Base-by-base conservation (phyloP, 2,113 vertebrate genomes). In the Uropsilus gracilis region DNA sequence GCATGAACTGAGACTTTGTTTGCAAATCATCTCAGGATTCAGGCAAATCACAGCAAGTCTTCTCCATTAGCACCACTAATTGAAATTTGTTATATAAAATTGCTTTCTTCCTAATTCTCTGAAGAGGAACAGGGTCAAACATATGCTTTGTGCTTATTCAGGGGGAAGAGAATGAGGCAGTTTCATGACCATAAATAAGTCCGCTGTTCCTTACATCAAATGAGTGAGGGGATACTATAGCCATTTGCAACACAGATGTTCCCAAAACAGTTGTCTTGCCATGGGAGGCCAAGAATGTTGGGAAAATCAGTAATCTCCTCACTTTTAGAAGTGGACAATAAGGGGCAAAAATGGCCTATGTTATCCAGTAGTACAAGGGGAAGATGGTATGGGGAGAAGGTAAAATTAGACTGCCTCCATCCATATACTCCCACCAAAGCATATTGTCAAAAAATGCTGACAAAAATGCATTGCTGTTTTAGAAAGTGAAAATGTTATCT, bases 1-100 rank as follows among this genome's bases (percentile, higher is more conserved):
- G 46, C 76, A 86, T n/a, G 86, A 95, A 96, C 86, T 90, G 72
- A 95, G 59, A 91, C 86, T 92, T 92, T 93, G 94, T 87, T 94
- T 96, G 88, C 73, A 95, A 91, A 94, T 90, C 71, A 91, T 91
- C 76, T 86, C 81, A 91, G 72, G 73, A 93, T 86, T 84, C 89
- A 63, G 82, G 83, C 89, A 91, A 91, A 73, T 89, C 91, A 77
- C 91, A 94, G 89, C 80, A 94, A 95, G 91, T 87, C 39, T 63
- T 80, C 71, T 57, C 75, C 22, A 77, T 95, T 72, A 94, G 76
- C 50, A 80, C 12, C 26, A 39, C 66, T 68, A 86, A 90, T 17
- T 91, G 61, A 92, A 97, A 94, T 89, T 12, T 92, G 64, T 94
- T 83, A 71, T 66, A 9, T 91, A 86, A 80, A 93, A 77, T 4